phyloP scores from a whole-genome alignment of 53 echinoderm and acorn worm genomes.

The Patiria pectinifera region DNA sequence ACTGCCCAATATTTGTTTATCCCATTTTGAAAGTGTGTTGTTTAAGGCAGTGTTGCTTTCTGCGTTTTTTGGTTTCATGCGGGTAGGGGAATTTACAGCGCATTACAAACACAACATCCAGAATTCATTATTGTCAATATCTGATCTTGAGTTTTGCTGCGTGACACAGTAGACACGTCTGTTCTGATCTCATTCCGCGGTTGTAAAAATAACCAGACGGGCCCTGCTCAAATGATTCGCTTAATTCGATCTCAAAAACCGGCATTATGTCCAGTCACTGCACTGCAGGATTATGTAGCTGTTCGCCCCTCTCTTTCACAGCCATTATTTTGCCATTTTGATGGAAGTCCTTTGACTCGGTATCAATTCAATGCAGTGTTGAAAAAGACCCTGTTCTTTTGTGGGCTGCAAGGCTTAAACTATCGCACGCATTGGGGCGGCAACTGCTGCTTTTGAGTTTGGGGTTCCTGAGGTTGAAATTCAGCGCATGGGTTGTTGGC shows the following conservation, averaged over 20 bases:
- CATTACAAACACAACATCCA: background rate
- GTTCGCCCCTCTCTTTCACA: background rate
- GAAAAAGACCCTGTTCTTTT: background rate
- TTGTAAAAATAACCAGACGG: background rate
- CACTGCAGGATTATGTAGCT: background rate
- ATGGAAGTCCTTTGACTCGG: background rate
- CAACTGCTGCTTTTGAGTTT: slow-evolving; percentile 9
- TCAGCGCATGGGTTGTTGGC: background rate
- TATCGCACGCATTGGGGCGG: slow-evolving; percentile 29
- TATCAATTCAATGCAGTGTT: background rate
- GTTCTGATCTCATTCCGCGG: background rate
- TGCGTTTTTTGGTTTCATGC: background rate
- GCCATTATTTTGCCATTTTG: background rate
- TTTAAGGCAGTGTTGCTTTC: background rate
- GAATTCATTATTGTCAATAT: background rate
- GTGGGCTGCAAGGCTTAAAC: background rate
- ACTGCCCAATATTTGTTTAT: background rate
- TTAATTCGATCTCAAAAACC: background rate
- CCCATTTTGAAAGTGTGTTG: background rate
- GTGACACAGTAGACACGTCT: background rate
- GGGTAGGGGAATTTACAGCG: background rate
- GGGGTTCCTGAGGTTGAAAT: background rate
- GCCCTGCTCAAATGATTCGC: slow-evolving; percentile 2
- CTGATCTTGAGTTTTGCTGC: background rate
- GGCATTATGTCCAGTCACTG: background rate